Percentiles rank a stretch among this genome's conserved stretches.
Evolutionary conservation across 2,888 invertebrate species (phyloP).

Genomic region (Phorcus lineatus): DNA sequence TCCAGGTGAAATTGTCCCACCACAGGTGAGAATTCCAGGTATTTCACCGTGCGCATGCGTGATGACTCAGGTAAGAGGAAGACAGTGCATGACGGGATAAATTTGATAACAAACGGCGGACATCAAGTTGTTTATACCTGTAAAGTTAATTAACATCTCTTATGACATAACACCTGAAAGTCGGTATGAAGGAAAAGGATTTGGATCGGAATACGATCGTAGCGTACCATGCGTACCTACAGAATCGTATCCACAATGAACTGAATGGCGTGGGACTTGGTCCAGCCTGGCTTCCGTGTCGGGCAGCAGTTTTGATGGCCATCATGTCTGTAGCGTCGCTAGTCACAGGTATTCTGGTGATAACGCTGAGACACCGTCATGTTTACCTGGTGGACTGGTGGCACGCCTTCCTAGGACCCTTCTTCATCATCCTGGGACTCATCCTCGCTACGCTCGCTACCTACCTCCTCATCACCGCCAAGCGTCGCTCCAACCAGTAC

Average conservation of each 20-base stretch:
- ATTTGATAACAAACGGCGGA: slow-evolving; percentile 11
- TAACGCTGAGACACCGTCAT: slow-evolving; percentile 60
- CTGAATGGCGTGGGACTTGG: slow-evolving; percentile 63
- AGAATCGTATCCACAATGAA: slow-evolving; percentile 59
- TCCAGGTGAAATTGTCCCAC: not conserved
- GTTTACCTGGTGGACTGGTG: slow-evolving; percentile 66
- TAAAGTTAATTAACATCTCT: not conserved
- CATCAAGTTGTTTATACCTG: not conserved
- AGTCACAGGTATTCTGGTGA: slow-evolving; percentile 58
- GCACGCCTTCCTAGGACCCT: slow-evolving; percentile 63
- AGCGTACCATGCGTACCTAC: slow-evolving; percentile 65
- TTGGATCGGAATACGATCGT: slow-evolving; percentile 68
- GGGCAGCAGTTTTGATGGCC: slow-evolving; percentile 44
- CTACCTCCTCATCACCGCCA: slow-evolving; percentile 55
- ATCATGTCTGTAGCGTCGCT: slow-evolving; percentile 49
- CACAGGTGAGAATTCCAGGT: slow-evolving; percentile 29
- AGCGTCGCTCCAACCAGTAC: slow-evolving; percentile 59
- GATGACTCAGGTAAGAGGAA: slow-evolving; percentile 31
- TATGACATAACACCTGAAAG: not conserved
- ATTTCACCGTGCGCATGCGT: slow-evolving; percentile 27
- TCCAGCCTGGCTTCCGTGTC: slow-evolving; percentile 55
- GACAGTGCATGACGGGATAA: not conserved
- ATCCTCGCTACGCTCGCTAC: slow-evolving; percentile 50
- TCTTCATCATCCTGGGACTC: slow-evolving; percentile 57
- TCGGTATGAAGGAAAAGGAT: slow-evolving; percentile 46